Evolutionary conservation across 2,113 vertebrate genomes (phyloP), one percentile per base, ranked within the genome.

Genomic region (Cottus gobio): DNA sequence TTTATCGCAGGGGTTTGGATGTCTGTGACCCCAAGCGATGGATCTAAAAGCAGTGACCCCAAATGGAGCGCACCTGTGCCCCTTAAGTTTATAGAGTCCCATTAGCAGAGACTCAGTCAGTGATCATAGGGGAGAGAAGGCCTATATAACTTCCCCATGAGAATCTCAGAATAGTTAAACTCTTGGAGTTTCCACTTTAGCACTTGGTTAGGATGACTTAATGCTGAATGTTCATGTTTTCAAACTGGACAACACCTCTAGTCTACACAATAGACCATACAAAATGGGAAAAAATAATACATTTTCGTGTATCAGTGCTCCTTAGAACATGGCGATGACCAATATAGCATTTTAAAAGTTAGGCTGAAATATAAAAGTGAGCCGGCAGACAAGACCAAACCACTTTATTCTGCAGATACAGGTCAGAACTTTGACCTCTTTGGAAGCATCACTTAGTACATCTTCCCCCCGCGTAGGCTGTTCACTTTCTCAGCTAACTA

Each of bases 1-100:
- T 84, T 89, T 69, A 80, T 67, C 58, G 36, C 52, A 56, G 54
- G 39, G 74, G 56, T 54, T 60, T 80, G 42, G 61, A 86, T 68
- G 72, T 90, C 69, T 90, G 69, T 80, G 84, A 85, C 74, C 44
- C 71, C 39, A 70, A 85, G 87, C 83, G 82, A 82, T 83, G 77
- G 46, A 85, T 91, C 85, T 92, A 68, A 89, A 79, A 89, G 66
- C 67, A 64, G 61, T 79, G 88, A 92, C 86, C 92, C 81, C 85
- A 87, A 92, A 89, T 87, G 79, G 85, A 87, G 83, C n/a, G 54
- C 91, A 92, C 89, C 91, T 93, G 92, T 91, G 86, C 83, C 86
- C 86, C 85, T 80, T 77, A 89, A 87, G 85, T 90, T 93, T 92
- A 91, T 87, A 85, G 83, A 86, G 75, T 54, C 71, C 89, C 83